phyloP scores from a whole-genome alignment of 2,888 invertebrate genomes.

The Spicauda simplicius region DNA sequence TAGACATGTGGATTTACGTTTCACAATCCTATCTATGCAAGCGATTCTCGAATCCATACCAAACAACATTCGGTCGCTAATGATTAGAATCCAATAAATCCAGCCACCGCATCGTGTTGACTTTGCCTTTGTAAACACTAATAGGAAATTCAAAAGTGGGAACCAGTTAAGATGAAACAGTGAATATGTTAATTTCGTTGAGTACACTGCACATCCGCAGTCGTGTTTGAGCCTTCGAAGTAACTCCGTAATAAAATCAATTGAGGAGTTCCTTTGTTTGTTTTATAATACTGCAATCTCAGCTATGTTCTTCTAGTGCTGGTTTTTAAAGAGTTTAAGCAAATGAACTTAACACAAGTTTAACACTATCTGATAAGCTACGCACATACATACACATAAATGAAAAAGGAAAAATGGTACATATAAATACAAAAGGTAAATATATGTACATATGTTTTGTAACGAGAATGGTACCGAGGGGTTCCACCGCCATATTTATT shows the following conservation, averaged over 20 bases:
- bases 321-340: too few species aligned
- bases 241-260: constrained; percentile 28
- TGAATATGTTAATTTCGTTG: constrained; percentile 79
- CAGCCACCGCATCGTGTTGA: constrained; percentile 74
- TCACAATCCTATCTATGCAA: constrained; percentile 50
- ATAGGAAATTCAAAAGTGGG: constrained; percentile 82
- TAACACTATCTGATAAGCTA: too few species aligned
- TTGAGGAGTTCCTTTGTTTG: constrained; percentile 21
- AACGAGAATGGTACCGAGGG: too few species aligned
- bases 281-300: background rate
- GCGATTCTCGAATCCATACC: constrained; percentile 34
- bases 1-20: constrained; percentile 64
- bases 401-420: too few species aligned
- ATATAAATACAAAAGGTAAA: too few species aligned
- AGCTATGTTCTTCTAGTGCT: background rate
- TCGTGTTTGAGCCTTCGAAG: constrained; percentile 29
- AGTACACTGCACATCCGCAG: constrained; percentile 40
- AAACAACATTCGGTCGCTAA: constrained; percentile 32
- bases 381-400: too few species aligned
- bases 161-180: constrained; percentile 81
- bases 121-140: constrained; percentile 82
- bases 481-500: too few species aligned
- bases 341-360: too few species aligned
- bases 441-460: too few species aligned
- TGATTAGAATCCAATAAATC: constrained; percentile 48